Evolutionary conservation across 2,113 vertebrate species (phyloP).

Genomic region (Sprattus sprattus): DNA sequence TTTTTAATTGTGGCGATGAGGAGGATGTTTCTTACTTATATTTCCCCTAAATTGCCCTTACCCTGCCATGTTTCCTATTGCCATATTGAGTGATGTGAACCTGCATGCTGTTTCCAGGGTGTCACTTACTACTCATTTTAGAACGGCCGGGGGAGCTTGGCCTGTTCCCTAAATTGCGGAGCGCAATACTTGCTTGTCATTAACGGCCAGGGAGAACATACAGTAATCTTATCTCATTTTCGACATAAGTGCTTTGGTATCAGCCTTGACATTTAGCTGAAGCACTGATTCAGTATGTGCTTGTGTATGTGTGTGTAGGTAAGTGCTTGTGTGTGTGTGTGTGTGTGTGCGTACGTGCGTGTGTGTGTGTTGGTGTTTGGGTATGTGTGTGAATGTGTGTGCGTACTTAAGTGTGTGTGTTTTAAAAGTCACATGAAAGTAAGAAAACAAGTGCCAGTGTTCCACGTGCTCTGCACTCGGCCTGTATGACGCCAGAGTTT

Average conservation of each 20-base stretch:
- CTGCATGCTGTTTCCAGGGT: background rate
- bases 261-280: constrained; percentile 36
- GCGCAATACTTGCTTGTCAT: constrained; percentile 23
- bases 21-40: background rate
- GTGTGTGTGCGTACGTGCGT: background rate
- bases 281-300: constrained; percentile 18
- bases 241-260: constrained; percentile 34
- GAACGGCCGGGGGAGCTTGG: background rate
- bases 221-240: constrained; percentile 39
- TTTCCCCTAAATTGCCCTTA: background rate
- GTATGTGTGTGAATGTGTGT: background rate
- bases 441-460: background rate
- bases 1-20: background rate
- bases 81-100: background rate
- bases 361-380: background rate
- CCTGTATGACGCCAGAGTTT: background rate
- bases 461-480: background rate
- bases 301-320: background rate
- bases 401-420: background rate
- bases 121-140: background rate
- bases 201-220: constrained; percentile 26
- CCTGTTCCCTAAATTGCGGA: background rate
- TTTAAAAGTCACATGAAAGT: constrained; percentile 18
- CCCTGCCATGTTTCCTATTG: background rate
- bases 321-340: background rate